Evolutionary conservation across 92 coral and sea anemone genomes (phyloP).

Genomic region (Umimayanthus chanpuru): DNA sequence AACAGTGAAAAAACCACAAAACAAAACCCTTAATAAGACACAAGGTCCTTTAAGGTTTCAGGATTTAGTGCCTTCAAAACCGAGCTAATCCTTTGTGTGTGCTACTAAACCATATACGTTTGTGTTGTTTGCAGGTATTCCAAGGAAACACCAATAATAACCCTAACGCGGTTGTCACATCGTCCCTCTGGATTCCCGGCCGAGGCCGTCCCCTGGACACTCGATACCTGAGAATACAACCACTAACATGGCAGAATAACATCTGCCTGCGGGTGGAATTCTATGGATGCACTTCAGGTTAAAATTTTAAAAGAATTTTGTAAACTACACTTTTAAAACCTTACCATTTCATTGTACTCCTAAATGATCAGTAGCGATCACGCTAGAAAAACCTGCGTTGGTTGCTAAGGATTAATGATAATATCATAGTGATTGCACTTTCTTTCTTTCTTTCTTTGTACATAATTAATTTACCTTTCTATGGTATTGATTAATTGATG

Average conservation of each 20-base stretch:
- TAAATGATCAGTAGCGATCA: neutral
- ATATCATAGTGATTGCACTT: neutral
- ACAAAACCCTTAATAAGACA: too few relatives aligned
- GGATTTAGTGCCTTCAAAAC: too few relatives aligned
- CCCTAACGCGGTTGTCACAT: constrained; percentile 47
- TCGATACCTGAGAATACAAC: constrained; percentile 69
- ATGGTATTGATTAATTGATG: neutral
- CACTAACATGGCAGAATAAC: constrained; percentile 65
- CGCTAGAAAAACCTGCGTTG: neutral
- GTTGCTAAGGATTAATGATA: neutral
- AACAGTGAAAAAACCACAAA: too few relatives aligned
- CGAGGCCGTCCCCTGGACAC: constrained; percentile 56
- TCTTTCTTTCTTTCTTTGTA: neutral
- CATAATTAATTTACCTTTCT: neutral
- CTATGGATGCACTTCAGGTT: constrained; percentile 79
- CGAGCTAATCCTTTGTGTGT: neutral
- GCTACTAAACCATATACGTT: neutral
- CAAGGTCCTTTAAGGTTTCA: neutral
- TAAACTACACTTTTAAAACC: neutral
- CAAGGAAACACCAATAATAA: constrained; percentile 54
- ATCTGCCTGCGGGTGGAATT: constrained; percentile 73
- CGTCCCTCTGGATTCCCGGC: constrained; percentile 29
- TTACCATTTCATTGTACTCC: neutral
- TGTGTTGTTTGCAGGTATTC: constrained; percentile 52
- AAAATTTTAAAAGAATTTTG: neutral